Evolutionary conservation across 2,888 invertebrate species (phyloP), one percentile per base, ranked within the genome.

Genomic region (Sminthurinus aureus): DNA sequence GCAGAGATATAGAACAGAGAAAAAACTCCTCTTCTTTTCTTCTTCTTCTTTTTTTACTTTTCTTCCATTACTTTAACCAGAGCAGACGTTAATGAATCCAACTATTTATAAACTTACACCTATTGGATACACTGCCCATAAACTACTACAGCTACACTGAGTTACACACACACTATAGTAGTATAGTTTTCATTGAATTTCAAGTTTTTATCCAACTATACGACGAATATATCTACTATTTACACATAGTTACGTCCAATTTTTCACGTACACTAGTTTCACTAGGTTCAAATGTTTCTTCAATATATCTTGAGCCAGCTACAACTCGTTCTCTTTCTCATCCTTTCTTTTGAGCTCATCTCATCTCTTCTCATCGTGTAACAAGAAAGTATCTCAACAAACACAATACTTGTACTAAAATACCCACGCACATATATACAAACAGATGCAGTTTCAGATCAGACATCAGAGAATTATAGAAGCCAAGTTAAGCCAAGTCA

Each of bases 71-170:
- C 69, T 76, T 58, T 79, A 79, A 79, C n/a, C 79, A 24, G 18
- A 79, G 79, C 79, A 79, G 80, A 81, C 80, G 73, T 81, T 81
- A 81, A 81, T 81, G 80, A 81, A 81, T 81, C 52, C 52, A 71
- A 81, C 80, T 81, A 81, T 81, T 81, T 81, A 81, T 81, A 81
- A 81, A 81, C 80, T 73, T 81, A 20, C 73, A 81, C 80, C 80
- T 81, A 67, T n/a, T 79, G 24, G 51, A 22, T 51, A 76, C 15
- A 18, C 51, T 24, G 6, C 11, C 15, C 38, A 58, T 58, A 24
- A 20, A 13, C 71, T 20, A 13, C 71, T 71, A 13, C n/a, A 24
- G 71, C 15, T 71, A 71, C 13, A 12, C 71, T 20, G 18, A 24
- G 13, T 20, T 24, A 18, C 15, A 18, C 69, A 9, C 69, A 12